Percentiles rank a stretch among this genome's conserved stretches.
These are phyloP conservation scores for Selenia dentaria DNA, from an alignment of 2,888 invertebrate genomes.

Conservation along the genomic window DNA sequence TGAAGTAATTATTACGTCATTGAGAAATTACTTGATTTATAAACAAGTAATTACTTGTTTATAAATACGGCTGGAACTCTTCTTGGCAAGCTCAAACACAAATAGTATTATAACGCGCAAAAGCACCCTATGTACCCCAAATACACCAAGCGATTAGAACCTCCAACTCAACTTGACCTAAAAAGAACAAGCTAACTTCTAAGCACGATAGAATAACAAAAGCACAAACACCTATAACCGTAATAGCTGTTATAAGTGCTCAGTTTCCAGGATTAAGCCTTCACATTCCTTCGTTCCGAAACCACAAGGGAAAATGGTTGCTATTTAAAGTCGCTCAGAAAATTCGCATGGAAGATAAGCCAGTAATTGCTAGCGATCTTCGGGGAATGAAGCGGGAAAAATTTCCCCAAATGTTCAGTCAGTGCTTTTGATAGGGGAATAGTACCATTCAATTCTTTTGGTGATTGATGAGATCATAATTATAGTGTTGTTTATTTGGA, in stretches of 20 bases:
- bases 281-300: slow-evolving; percentile 52
- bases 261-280: slow-evolving; percentile 54
- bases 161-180: slow-evolving; percentile 14
- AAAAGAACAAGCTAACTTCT: slow-evolving; percentile 24
- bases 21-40: no score
- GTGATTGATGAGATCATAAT: no score
- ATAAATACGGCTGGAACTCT: no score
- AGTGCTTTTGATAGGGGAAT: no score
- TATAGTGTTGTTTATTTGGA: no score
- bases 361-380: slow-evolving; percentile 69
- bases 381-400: slow-evolving; percentile 48
- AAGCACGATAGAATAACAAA: slow-evolving; percentile 44
- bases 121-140: no score
- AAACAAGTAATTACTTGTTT: no score
- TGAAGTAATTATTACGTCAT: no score
- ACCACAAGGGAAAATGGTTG: slow-evolving; percentile 66
- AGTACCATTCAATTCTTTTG: no score
- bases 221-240: slow-evolving; percentile 45
- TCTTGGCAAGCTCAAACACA: no score
- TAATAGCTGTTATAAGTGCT: slow-evolving; percentile 55
- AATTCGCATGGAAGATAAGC: slow-evolving; percentile 72
- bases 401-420: no score
- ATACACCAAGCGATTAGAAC: slow-evolving; percentile 9
- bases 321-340: slow-evolving; percentile 75
- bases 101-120: no score